These are phyloP conservation scores for Empidonax traillii DNA, from an alignment of 2,113 vertebrate species.

Conservation along the genomic window DNA sequence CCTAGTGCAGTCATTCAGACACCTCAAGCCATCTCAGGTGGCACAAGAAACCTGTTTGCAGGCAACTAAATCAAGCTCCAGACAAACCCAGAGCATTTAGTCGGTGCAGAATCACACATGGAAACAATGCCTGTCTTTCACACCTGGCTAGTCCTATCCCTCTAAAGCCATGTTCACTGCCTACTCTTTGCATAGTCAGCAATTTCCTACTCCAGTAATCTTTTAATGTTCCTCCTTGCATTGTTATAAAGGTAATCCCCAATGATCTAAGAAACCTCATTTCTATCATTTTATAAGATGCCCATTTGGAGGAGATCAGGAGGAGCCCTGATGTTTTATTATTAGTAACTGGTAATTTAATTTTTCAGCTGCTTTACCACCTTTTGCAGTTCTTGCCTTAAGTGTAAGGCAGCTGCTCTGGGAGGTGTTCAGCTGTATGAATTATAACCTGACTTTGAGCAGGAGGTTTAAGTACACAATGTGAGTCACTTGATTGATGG, in stretches of 20 bases:
- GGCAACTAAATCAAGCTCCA: neutral
- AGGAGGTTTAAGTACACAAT: constrained; percentile 38
- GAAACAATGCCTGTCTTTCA: constrained; percentile 11
- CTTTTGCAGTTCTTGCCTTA: neutral
- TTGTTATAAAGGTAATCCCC: neutral
- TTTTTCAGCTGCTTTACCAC: constrained; percentile 3
- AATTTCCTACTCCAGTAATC: neutral
- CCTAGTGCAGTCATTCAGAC: neutral
- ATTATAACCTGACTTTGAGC: constrained; percentile 29
- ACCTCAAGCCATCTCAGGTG: neutral
- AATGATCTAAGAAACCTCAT: neutral
- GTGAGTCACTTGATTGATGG: constrained; percentile 49
- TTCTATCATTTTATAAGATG: neutral
- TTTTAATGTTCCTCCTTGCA: neutral
- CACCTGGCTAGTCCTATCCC: neutral
- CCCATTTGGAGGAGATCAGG: neutral
- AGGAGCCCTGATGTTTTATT: neutral
- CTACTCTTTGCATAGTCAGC: neutral
- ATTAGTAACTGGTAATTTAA: neutral
- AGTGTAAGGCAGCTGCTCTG: neutral
- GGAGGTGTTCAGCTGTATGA: neutral
- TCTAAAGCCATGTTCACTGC: neutral
- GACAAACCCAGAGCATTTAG: neutral
- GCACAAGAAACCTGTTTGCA: neutral
- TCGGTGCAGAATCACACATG: neutral